Percentiles rank a stretch among this genome's conserved stretches.
phyloP scores from a whole-genome alignment of 1,140 invertebrate species.

The Goniozus legneri region DNA sequence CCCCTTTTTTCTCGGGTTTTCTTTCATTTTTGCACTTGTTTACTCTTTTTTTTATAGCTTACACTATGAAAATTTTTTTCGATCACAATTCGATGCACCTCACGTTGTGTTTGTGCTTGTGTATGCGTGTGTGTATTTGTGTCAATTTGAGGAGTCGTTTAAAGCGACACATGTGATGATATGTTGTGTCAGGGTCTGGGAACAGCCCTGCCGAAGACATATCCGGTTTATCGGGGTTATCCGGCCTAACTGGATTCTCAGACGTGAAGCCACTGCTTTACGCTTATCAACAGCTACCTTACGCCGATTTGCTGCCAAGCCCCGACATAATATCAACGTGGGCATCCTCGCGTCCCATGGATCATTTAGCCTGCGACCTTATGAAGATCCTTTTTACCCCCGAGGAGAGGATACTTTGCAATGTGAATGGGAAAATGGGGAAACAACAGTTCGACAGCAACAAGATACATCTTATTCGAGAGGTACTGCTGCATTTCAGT shows the following conservation, averaged over 20 bases:
- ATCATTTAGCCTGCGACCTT: constrained; percentile 54
- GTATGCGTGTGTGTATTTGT: too few relatives aligned
- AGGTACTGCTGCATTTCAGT: constrained; percentile 52
- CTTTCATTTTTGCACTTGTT: too few relatives aligned
- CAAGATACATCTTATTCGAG: constrained; percentile 52
- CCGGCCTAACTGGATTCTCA: constrained; percentile 37
- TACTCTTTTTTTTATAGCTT: too few relatives aligned
- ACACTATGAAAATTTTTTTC: too few relatives aligned
- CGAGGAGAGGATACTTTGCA: constrained; percentile 54
- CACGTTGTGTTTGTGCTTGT: too few relatives aligned
- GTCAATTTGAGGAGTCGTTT: constrained; percentile 26
- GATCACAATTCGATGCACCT: too few relatives aligned
- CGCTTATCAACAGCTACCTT: constrained; percentile 51
- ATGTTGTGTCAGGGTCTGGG: constrained; percentile 41
- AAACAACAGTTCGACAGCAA: constrained; percentile 55
- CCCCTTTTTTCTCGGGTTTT: background rate
- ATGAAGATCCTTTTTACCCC: constrained; percentile 55
- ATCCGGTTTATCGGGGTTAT: constrained; percentile 40
- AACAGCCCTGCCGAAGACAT: constrained; percentile 43
- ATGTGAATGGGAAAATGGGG: constrained; percentile 57
- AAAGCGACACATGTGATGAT: constrained; percentile 35
- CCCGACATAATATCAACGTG: constrained; percentile 51
- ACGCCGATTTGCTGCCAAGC: constrained; percentile 51
- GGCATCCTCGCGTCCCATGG: constrained; percentile 53
- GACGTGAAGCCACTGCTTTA: constrained; percentile 40